phyloP scores from a whole-genome alignment of 1,140 invertebrate species.

The Bactericera cockerelli region DNA sequence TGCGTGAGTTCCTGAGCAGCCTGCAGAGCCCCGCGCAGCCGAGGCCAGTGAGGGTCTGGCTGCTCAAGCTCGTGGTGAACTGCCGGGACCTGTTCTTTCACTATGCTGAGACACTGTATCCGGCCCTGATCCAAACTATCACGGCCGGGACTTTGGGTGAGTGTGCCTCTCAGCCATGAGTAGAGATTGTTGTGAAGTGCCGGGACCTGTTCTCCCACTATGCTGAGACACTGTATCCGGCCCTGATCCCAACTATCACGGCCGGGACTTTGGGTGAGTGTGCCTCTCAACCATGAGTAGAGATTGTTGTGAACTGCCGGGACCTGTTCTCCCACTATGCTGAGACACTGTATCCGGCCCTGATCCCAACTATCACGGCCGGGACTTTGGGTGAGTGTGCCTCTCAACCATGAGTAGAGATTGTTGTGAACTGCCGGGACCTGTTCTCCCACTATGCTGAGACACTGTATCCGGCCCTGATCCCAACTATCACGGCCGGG shows the following conservation, averaged over 20 bases:
- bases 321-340: background rate
- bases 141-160: background rate
- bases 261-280: background rate
- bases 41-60: background rate
- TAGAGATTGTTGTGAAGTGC: background rate
- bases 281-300: too few relatives aligned
- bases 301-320: background rate
- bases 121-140: background rate
- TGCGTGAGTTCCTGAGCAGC: background rate
- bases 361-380: background rate
- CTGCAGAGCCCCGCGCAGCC: background rate
- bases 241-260: background rate
- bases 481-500: background rate
- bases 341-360: background rate
- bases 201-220: background rate
- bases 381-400: background rate
- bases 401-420: background rate
- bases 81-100: background rate
- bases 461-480: background rate
- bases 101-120: background rate
- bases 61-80: background rate
- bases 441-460: background rate
- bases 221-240: background rate
- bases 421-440: background rate
- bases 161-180: too few relatives aligned